These are phyloP conservation scores for Echinarachnius parma DNA, from an alignment of 53 echinoderm and acorn worm species.

Conservation along the genomic window DNA sequence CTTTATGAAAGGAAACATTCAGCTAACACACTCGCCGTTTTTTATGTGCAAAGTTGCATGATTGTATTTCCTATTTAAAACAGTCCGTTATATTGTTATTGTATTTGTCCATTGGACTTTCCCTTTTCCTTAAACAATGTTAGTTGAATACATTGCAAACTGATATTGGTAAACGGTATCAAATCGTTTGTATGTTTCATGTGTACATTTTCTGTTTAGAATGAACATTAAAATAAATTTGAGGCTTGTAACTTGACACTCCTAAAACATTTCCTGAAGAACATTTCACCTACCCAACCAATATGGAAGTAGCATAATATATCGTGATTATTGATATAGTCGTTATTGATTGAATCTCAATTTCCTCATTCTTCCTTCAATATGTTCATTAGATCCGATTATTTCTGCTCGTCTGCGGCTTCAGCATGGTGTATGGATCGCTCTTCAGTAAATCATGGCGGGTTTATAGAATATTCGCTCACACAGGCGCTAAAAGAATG, in stretches of 20 bases:
- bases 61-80: background rate
- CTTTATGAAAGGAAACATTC: background rate
- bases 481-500: conserved; percentile 75
- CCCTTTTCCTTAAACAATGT: no score
- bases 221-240: no score
- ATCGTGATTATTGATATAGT: background rate
- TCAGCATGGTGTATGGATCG: conserved; percentile 82
- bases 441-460: conserved; percentile 92
- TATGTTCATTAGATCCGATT: conserved; percentile 31
- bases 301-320: no score
- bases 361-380: background rate
- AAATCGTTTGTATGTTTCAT: no score
- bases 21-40: background rate
- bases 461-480: conserved; percentile 85
- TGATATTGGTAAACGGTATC: no score
- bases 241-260: no score
- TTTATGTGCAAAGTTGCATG: background rate
- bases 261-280: no score
- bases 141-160: no score
- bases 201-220: no score
- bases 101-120: no score
- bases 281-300: no score
- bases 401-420: conserved; percentile 54
- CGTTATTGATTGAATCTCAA: background rate
- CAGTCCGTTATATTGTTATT: background rate